Base-by-base conservation (phyloP, 2,113 vertebrate genomes). In the Siniperca chuatsi region DNA sequence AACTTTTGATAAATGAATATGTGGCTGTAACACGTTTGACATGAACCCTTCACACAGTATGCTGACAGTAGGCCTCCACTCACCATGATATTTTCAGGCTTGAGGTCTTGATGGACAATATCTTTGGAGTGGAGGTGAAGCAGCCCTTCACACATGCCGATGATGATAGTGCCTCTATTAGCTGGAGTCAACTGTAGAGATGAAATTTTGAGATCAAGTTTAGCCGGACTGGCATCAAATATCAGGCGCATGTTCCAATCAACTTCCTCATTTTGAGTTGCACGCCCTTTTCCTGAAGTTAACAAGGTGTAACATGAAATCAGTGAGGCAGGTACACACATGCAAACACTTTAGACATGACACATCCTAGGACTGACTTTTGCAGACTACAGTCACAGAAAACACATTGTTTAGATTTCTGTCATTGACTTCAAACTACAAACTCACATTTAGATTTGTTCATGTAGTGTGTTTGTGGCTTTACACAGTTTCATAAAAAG, bases 71-170 rank as follows among this genome's bases (percentile, higher is more conserved):
- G 13, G 25, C 7, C 21, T 82, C 33, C 10, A 73, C 94, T 95
- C 85, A 96, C 96, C 96, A 96, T 96, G 84, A 96, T 94, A 83
- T 96, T 96, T 72, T 96, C 96, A 72, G 96, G 96, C 87, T 96
- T 96, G 48, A 96, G 94, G 77, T 96, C 96, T 87, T 96, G 96
- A 89, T 96, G 95, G 75, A 96, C 95, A 12, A 96, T 89, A 52
- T 95, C 94, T 82, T 86, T 94, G 66, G 69, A 81, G 82, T 96
- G 96, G 46, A 96, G 94, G 78, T 93, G 86, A 61, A 72, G 72
- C 79, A 96, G 85, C 6, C 95, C 95, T 70, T 95, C 94, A 85
- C 95, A 95, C 96, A 96, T 96, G 8, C 95, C 95, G 0, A 79
- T 44, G 29, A 96, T 95, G 76, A 96, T 95, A 5, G 84, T 95